Evolutionary conservation across 2,888 invertebrate species (phyloP), one percentile per base, ranked within the genome.

Genomic region (Liodrosophila aerea): DNA sequence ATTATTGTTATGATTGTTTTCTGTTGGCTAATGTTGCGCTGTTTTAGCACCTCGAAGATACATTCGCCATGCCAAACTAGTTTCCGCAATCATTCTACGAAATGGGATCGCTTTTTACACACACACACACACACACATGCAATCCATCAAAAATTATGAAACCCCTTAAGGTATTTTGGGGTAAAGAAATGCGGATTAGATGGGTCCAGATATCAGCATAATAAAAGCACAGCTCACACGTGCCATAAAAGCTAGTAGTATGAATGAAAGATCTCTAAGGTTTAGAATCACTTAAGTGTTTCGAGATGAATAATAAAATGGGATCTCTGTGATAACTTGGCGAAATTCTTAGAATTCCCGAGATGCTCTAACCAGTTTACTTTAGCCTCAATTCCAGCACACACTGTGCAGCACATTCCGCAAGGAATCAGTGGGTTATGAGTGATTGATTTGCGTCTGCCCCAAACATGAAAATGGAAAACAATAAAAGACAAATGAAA

Each of bases 91-190:
- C 31, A 58, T 81, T 81, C 77, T 58, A 31, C 56, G 86, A 81
- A 86, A 45, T 67, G 36, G 41, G 52, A 33, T 57, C 46, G 49
- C 44, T 59, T 45, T 15, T 37, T 16, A 15, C 13, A 52, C 49
- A n/a, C n/a, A n/a, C n/a, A n/a, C n/a, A n/a, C n/a, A n/a, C n/a
- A n/a, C n/a, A n/a, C n/a, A 13, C 52, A 40, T 31, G 51, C 75
- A 47, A 80, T 81, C 80, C 66, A 81, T 81, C 85, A 81, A 76
- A 84, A 84, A 85, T 81, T 83, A 71, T 52, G 57, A 36, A 58
- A 34, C 45, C 31, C 30, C 13, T 39, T n/a, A n/a, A 39, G 40
- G 49, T 13, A 18, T 36, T 30, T 36, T 36, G 64, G 47, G 51
- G 34, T 53, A 7, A 36, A 59, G 51, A 69, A 51, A 61, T 72